Base-by-base conservation (phyloP, 2,113 vertebrate genomes). In the Stictonetta naevosa region DNA sequence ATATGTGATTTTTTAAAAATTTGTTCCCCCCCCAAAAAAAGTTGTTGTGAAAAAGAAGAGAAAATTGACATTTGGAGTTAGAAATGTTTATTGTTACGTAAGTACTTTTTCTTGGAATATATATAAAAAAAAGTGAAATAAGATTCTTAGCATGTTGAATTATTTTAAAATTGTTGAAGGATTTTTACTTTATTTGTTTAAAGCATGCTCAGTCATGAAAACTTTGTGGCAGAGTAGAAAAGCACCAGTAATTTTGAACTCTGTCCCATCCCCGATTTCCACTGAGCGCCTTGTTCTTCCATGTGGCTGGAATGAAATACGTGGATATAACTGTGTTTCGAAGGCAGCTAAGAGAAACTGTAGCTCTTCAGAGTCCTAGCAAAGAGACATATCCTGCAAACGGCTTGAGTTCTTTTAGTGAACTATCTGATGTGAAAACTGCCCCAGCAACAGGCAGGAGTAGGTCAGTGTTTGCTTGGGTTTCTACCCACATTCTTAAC, bases 161-260 rank as follows among this genome's bases (percentile, higher is more conserved):
- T 95, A 92, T 94, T 93, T 92, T 92, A 95, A 94, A 95, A 93
- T 95, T 95, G 80, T 90, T 94, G 92, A 85, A 59, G 44, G 31
- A 68, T 60, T 96, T 93, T 74, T 81, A 7, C 67, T 79, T 74
- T 59, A 31, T 55, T 34, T 83, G 59, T 71, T 93, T 93, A 33
- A 95, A 90, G 71, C 19, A 8, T 88, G 48, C 66, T 92, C 89
- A 83, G 72, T 91, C 90, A 90, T 75, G 36, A 95, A 97, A 89
- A 80, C 77, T 96, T 91, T 86, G 91, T 75, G 92, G 81, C 73
- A 93, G 87, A 96, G 71, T 95, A 90, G 92, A 93, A 92, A 44
- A 72, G 63, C 72, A 91, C 74, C 67, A 87, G 88, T 91, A 86
- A 75, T 96, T 73, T 46, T 80, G 68, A 78, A 86, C 85, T 93